These are phyloP conservation scores for Tachina fera DNA, from an alignment of 2,888 invertebrate genomes.

Conservation along the genomic window DNA sequence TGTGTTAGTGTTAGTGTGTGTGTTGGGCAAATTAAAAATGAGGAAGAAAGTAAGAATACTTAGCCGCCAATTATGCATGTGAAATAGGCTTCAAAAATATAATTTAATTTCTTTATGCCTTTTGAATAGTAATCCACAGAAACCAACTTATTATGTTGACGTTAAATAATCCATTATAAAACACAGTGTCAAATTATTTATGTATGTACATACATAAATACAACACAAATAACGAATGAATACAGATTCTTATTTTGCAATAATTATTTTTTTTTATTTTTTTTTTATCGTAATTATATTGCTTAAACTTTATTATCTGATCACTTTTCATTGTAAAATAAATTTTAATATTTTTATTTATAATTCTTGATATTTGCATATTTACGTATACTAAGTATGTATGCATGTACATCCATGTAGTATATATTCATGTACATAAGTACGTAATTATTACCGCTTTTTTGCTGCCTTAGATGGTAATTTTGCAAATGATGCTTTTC, in stretches of 20 bases:
- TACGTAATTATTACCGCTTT: conserved; percentile 46
- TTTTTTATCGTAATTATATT: not conserved
- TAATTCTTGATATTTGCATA: not conserved
- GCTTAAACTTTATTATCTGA: not conserved
- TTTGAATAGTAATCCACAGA: conserved; percentile 49
- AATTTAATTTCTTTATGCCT: conserved; percentile 17
- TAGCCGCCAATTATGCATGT: conserved; percentile 47
- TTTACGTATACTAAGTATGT: not conserved
- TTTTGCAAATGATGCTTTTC: conserved; percentile 11
- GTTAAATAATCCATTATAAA: conserved; percentile 48
- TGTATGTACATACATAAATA: too few relatives aligned
- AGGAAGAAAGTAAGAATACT: conserved; percentile 23
- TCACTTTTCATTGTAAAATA: conserved; percentile 3
- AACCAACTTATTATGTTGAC: conserved; percentile 10
- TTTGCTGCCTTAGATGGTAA: conserved; percentile 25
- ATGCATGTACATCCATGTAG: not conserved
- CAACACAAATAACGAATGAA: too few relatives aligned
- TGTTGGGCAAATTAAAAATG: conserved; percentile 19
- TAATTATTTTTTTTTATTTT: not conserved
- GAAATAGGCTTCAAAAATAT: conserved; percentile 19
- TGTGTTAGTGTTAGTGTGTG: conserved; percentile 6
- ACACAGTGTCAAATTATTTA: not conserved
- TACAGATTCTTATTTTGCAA: not conserved
- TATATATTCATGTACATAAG: not conserved
- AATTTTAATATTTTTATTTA: conserved; percentile 3